Conservation (phyloP, 2,797 vertebrate species). For the Melanotaenia parkinsoni region DNA sequence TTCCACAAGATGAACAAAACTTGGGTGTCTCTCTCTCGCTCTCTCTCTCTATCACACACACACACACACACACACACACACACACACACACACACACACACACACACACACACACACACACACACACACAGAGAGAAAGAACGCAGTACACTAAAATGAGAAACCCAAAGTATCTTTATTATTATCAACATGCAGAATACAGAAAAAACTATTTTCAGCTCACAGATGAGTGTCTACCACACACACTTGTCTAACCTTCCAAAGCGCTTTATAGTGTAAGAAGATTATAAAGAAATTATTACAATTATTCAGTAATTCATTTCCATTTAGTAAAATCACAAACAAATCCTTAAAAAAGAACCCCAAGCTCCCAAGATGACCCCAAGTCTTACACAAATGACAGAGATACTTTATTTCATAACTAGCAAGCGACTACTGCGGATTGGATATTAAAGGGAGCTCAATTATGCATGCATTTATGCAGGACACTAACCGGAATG, state of each 20-base stretch:
- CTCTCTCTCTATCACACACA: no score
- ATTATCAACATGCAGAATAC: conserved; percentile 97
- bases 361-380: conserved; percentile 84
- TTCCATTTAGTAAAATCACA: conserved; percentile 92
- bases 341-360: conserved; percentile 96
- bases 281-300: conserved; percentile 92
- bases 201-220: conserved; percentile 80
- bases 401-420: conserved; percentile 82
- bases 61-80: no score
- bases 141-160: conserved; percentile 50
- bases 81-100: no score
- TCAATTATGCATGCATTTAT: conserved; percentile 77
- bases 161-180: conserved; percentile 88
- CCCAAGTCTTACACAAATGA: conserved; percentile 75
- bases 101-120: no score
- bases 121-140: conserved; percentile 15
- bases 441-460: conserved; percentile 63
- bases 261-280: conserved; percentile 89
- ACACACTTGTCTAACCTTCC: conserved; percentile 68
- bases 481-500: conserved; percentile 62
- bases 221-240: conserved; percentile 71
- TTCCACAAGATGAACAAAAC: no score
- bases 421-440: conserved; percentile 75
- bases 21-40: no score
- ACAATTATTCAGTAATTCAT: conserved; percentile 73